Evolutionary conservation across 2,113 vertebrate species (phyloP).

Genomic region (Aptenodytes patagonicus): DNA sequence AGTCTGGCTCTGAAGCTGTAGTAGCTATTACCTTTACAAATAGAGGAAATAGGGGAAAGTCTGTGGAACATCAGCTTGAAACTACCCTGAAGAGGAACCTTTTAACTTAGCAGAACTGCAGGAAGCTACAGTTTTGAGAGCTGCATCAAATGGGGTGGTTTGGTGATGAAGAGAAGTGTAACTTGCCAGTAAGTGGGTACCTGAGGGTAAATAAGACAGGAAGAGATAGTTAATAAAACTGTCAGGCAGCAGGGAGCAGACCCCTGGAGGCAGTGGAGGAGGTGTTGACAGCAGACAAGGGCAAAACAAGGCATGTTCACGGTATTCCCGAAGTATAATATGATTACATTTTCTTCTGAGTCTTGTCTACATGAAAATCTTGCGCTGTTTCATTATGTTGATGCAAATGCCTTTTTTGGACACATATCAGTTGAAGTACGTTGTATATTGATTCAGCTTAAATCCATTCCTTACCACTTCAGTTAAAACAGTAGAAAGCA

Average conservation of each 20-base stretch:
- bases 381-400: not conserved
- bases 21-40: not conserved
- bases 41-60: not conserved
- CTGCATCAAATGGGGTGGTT: not conserved
- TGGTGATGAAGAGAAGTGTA: not conserved
- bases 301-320: constrained; percentile 26
- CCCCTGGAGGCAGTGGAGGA: constrained; percentile 19
- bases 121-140: not conserved
- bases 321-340: not conserved
- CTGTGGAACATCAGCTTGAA: not conserved
- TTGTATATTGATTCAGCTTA: constrained; percentile 22
- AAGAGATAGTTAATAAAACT: not conserved
- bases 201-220: not conserved
- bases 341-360: not conserved
- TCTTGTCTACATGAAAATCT: constrained; percentile 19
- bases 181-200: constrained; percentile 2
- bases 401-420: constrained; percentile 37
- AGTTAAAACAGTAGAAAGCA: not conserved
- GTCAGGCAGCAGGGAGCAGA: not conserved
- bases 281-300: constrained; percentile 1
- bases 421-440: not conserved
- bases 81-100: not conserved
- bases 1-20: not conserved
- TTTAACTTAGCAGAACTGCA: not conserved
- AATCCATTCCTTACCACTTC: not conserved